Evolutionary conservation across 1,140 invertebrate species (phyloP), one percentile per base, ranked within the genome.

Genomic region (Eubasilissa regina): DNA sequence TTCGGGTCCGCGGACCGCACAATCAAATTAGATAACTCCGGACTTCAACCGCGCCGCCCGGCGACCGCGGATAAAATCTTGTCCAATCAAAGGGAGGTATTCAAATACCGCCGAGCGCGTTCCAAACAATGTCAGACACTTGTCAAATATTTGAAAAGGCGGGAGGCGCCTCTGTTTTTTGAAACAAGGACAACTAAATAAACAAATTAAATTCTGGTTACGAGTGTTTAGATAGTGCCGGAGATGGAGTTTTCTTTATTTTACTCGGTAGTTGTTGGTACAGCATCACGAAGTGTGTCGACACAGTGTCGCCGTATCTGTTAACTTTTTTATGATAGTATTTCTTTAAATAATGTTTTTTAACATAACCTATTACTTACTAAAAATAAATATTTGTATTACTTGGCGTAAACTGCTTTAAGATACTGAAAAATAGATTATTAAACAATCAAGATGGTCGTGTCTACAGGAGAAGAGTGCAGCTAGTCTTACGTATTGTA

Each of bases 101-200:
- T 81, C 80, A 81, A 81, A 81, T 81, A 81, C 53, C 80, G 80
- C 76, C 75, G 74, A 47, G 73, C 80, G 80, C 64, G 76, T 58
- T 81, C 80, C 80, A 81, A 81, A 81, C 80, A 81, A 81, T 78
- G 75, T 78, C 75, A 74, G 80, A 48, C 76, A 78, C 75, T 81
- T 81, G 80, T 81, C 80, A 81, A 81, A 77, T 78, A 81, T 81
- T 81, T 75, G 58, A 55, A 48, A 77, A 77, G 75, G 75, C 75
- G 79, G 68, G 64, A 47, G 19, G 43, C 64, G 43, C 13, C 64
- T 68, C 48, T 51, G 11, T 45, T 66, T 66, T 66, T 11, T 62
- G 13, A 62, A 10, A 43, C 19, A 13, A 68, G 15, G 17, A 68
- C 44, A 68, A 45, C 35, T 47, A 68, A 68, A 68, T 68, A 47